Evolutionary conservation across 2,888 invertebrate species (phyloP).

Genomic region (Andricus quercusramuli): DNA sequence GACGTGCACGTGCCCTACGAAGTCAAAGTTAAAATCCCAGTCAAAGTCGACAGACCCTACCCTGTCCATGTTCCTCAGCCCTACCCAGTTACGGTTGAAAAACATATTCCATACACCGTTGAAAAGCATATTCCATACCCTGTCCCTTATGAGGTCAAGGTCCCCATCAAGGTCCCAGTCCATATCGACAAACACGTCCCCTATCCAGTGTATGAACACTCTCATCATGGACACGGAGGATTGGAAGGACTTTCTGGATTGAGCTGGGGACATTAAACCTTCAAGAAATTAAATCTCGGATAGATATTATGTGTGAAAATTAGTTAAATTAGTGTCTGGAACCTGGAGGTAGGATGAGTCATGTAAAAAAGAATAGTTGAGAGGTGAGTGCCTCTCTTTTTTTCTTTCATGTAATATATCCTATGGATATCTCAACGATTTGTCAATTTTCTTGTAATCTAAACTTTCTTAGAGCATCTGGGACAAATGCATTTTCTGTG

Average conservation of each 20-base stretch:
- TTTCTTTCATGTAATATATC: conserved; percentile 11
- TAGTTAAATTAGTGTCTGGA: conserved; percentile 14
- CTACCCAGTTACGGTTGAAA: conserved; percentile 72
- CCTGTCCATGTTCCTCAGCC: conserved; percentile 73
- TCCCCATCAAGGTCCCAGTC: conserved; percentile 70
- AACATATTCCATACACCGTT: conserved; percentile 70
- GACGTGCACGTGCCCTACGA: conserved; percentile 52
- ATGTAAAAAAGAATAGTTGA: not conserved
- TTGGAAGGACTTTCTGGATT: conserved; percentile 1
- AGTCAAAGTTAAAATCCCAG: conserved; percentile 48
- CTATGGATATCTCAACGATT: conserved; percentile 20
- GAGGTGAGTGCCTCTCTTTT: not conserved
- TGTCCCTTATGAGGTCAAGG: conserved; percentile 71
- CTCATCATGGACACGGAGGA: conserved; percentile 56
- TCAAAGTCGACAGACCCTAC: conserved; percentile 64
- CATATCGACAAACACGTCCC: conserved; percentile 68
- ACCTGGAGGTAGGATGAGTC: conserved; percentile 5
- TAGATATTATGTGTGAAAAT: not conserved
- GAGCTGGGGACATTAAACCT: not conserved
- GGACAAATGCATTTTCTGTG: no score
- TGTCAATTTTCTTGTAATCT: not conserved
- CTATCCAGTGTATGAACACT: conserved; percentile 67
- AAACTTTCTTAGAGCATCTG: no score
- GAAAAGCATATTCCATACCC: conserved; percentile 70
- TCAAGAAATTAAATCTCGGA: not conserved